Percentiles rank a stretch among this genome's conserved stretches.
phyloP scores from a whole-genome alignment of 2,113 vertebrate genomes.

The Sphyrna mokarran region DNA sequence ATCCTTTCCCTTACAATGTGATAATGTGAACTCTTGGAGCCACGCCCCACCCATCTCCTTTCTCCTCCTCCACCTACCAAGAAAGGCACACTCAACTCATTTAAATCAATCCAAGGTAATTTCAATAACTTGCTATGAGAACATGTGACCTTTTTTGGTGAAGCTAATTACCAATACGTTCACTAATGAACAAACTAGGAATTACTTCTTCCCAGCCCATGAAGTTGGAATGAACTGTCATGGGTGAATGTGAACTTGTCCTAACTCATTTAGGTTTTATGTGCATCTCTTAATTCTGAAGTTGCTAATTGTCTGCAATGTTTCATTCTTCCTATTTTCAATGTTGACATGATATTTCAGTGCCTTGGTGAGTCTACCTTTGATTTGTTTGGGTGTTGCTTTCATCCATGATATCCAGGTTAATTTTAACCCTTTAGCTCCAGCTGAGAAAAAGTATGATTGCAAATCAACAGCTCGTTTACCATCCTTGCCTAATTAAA shows the following conservation, averaged over 20 bases:
- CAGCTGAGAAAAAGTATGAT: too few species aligned
- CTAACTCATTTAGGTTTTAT: not conserved
- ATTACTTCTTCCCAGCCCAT: not conserved
- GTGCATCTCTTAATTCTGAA: too few species aligned
- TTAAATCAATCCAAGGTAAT: not conserved
- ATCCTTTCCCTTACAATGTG: not conserved
- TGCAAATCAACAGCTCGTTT: too few species aligned
- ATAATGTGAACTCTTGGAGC: not conserved
- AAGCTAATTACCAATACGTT: not conserved
- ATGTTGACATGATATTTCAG: too few species aligned
- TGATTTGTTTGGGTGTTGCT: too few species aligned
- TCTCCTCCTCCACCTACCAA: not conserved
- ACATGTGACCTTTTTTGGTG: not conserved
- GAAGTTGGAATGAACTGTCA: not conserved
- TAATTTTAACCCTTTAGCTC: too few species aligned
- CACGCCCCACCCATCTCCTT: not conserved
- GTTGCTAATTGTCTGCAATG: too few species aligned
- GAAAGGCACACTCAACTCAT: not conserved
- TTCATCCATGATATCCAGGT: too few species aligned
- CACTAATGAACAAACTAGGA: not conserved
- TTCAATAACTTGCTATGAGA: not conserved
- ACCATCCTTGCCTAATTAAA: too few species aligned
- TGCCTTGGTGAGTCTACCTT: too few species aligned
- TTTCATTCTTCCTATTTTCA: too few species aligned
- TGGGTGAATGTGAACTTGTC: not conserved